Evolutionary conservation across 2,797 vertebrate species (phyloP).

Genomic region (Clarias fuscus): DNA sequence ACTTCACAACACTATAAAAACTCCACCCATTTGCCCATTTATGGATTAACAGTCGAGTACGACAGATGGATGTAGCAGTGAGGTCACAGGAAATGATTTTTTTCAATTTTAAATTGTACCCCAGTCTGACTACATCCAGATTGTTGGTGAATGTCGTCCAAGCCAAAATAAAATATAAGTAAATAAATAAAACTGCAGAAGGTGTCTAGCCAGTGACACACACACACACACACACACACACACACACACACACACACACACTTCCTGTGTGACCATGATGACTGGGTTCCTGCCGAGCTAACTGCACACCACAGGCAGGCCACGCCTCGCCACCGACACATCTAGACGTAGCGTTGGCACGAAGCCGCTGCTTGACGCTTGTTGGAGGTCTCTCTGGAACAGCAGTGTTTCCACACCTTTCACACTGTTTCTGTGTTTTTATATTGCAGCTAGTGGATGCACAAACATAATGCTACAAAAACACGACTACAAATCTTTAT

Average conservation of each 20-base stretch:
- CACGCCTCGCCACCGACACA: not conserved
- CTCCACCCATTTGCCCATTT: too few species aligned
- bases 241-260: not conserved
- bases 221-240: not conserved
- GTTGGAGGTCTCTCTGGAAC: not conserved
- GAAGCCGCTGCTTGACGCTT: not conserved
- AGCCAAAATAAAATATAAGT: not conserved
- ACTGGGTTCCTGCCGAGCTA: conserved; percentile 16
- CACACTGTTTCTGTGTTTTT: not conserved
- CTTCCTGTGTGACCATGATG: conserved; percentile 12
- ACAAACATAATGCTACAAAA: not conserved
- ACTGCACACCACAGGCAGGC: not conserved
- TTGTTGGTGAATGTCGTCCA: not conserved
- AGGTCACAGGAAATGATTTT: not conserved
- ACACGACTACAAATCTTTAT: not conserved
- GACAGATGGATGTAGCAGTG: too few species aligned
- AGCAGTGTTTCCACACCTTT: not conserved
- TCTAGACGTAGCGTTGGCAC: not conserved
- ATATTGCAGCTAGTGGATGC: not conserved
- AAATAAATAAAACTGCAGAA: not conserved
- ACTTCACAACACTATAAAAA: too few species aligned
- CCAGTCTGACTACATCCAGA: not conserved
- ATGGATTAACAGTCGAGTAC: too few species aligned
- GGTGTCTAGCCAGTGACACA: conserved; percentile 14
- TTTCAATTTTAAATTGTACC: not conserved